These are phyloP conservation scores for Monopis laevigella DNA, from an alignment of 2,888 invertebrate genomes.

Conservation along the genomic window DNA sequence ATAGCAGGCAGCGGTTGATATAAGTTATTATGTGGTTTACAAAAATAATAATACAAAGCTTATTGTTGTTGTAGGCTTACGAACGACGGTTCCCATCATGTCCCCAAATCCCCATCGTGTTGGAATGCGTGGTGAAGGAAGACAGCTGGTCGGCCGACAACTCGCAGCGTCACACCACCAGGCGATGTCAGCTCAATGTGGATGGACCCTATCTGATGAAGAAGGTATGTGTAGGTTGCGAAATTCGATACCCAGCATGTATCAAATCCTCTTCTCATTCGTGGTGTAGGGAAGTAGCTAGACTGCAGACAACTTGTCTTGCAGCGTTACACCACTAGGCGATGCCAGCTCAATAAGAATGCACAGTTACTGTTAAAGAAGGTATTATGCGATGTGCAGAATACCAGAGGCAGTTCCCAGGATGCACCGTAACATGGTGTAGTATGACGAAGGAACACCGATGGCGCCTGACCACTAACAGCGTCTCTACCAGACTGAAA, in stretches of 20 bases:
- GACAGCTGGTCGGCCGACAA: constrained; percentile 83
- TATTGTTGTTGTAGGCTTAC: constrained; percentile 77
- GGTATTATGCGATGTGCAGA: no score
- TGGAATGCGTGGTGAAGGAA: constrained; percentile 83
- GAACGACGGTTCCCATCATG: constrained; percentile 93
- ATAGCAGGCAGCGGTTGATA: no score
- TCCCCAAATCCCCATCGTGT: constrained; percentile 93
- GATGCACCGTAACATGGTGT: no score
- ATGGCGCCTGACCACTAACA: no score
- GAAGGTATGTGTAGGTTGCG: constrained; percentile 71
- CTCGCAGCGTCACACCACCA: constrained; percentile 79
- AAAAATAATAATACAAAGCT: no score
- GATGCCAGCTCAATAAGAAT: constrained; percentile 91
- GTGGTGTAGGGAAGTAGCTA: constrained; percentile 80
- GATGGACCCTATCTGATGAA: constrained; percentile 95
- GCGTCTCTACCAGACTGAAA: no score
- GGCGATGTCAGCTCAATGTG: constrained; percentile 89
- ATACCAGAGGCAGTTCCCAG: no score
- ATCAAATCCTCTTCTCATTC: no score
- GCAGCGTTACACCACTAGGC: constrained; percentile 80
- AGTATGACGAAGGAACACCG: no score
- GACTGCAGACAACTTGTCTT: constrained; percentile 81
- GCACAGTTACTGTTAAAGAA: constrained; percentile 95
- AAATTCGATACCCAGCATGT: no score
- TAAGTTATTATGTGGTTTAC: no score